Conservation (phyloP, 1,140 invertebrate species). For the Doryteuthis pealeii region DNA sequence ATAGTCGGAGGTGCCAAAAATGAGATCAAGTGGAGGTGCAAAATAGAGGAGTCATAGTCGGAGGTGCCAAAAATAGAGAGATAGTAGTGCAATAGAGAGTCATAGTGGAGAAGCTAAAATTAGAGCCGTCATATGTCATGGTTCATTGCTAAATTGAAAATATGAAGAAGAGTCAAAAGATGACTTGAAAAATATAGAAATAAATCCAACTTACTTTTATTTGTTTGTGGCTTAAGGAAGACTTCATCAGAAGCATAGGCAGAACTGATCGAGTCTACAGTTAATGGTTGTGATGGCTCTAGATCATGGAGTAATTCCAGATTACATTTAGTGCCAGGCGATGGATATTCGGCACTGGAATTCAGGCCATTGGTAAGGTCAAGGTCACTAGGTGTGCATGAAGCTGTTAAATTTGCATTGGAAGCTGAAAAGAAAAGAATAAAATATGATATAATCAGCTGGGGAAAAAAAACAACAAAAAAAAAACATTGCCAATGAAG, state of each 20-base stretch:
- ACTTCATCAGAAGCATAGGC: slow-evolving; percentile 62
- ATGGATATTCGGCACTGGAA: not conserved
- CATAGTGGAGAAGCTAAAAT: too few species aligned
- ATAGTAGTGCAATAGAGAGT: too few species aligned
- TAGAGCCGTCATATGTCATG: too few species aligned
- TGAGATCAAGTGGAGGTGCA: too few species aligned
- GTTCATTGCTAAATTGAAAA: too few species aligned
- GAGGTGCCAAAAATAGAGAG: too few species aligned
- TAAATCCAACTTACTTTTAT: slow-evolving; percentile 34
- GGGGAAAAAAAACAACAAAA: not conserved
- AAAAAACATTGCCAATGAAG: too few species aligned
- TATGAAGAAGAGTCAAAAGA: too few species aligned
- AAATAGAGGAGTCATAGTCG: too few species aligned
- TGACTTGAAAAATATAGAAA: too few species aligned
- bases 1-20: too few species aligned
- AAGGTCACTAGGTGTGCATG: slow-evolving; percentile 35
- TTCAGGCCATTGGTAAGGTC: slow-evolving; percentile 22
- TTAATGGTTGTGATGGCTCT: slow-evolving; percentile 22
- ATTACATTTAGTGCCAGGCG: slow-evolving; percentile 14
- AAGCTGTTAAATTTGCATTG: slow-evolving; percentile 40
- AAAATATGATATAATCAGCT: not conserved
- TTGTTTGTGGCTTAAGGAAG: slow-evolving; percentile 63
- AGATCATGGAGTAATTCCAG: slow-evolving; percentile 14
- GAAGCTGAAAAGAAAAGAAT: slow-evolving; percentile 35
- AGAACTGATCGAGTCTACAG: slow-evolving; percentile 31